A percentile compares a stretch with the other conserved stretches of the same genome.
Conservation (phyloP, 1,140 invertebrate species). For the Papilio aristodemus region DNA sequence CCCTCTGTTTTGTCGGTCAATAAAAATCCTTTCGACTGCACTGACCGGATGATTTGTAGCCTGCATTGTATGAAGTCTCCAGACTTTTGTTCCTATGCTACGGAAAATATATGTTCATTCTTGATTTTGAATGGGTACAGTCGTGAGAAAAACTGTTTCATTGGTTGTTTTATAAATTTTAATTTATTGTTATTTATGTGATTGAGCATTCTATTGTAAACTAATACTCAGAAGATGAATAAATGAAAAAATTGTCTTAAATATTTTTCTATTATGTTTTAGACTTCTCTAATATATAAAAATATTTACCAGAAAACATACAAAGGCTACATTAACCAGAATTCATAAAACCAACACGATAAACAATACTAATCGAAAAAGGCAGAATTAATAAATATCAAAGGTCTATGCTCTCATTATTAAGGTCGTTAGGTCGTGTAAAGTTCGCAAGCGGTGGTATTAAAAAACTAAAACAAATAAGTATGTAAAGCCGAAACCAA, state of each 20-base stretch:
- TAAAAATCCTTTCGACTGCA: constrained; percentile 37
- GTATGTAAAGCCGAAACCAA: constrained; percentile 57
- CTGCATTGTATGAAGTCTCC: constrained; percentile 2
- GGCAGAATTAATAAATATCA: constrained; percentile 18
- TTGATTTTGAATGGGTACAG: constrained; percentile 13
- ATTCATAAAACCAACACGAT: neutral
- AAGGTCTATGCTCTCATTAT: constrained; percentile 19
- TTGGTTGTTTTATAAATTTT: constrained; percentile 2
- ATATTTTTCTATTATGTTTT: no score
- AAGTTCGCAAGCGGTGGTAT: constrained; percentile 30
- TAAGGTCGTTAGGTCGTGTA: constrained; percentile 17
- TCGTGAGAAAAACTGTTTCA: neutral
- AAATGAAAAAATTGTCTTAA: no score
- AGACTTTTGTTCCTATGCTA: constrained; percentile 4
- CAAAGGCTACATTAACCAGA: neutral
- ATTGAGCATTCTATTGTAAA: no score
- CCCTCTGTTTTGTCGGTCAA: constrained; percentile 39
- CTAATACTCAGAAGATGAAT: no score
- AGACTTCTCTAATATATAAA: no score
- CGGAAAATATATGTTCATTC: constrained; percentile 11
- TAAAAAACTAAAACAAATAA: constrained; percentile 45
- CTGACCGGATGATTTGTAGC: constrained; percentile 26
- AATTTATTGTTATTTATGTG: no score
- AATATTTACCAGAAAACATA: neutral
- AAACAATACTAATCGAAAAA: constrained; percentile 9